These are phyloP conservation scores for Philotrypesis tridentata DNA, from an alignment of 1,140 invertebrate species.

Conservation along the genomic window DNA sequence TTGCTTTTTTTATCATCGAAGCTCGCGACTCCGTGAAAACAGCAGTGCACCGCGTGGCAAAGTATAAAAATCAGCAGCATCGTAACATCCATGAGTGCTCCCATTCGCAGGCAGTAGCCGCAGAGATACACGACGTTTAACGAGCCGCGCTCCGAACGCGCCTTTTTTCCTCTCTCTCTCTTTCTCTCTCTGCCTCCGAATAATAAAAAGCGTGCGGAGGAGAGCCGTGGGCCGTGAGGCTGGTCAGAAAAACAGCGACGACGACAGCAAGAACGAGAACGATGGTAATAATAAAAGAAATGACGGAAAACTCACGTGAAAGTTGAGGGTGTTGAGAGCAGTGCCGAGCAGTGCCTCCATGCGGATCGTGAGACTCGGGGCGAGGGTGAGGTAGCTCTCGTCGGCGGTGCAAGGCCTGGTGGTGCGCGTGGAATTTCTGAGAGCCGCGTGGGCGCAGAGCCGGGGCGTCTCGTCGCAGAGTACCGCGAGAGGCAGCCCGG, in stretches of 20 bases:
- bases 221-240: too few relatives aligned
- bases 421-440: constrained; percentile 82
- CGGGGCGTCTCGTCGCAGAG: constrained; percentile 86
- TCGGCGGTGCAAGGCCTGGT: constrained; percentile 84
- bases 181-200: too few relatives aligned
- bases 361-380: constrained; percentile 72
- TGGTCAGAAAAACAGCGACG: too few relatives aligned
- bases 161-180: not conserved
- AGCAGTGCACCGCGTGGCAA: not conserved
- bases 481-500: constrained; percentile 74
- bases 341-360: constrained; percentile 73
- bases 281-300: too few relatives aligned
- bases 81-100: not conserved
- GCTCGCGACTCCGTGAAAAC: too few relatives aligned
- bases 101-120: not conserved
- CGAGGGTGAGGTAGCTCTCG: constrained; percentile 86
- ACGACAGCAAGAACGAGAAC: too few relatives aligned
- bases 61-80: not conserved
- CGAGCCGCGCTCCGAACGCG: not conserved
- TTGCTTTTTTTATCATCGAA: too few relatives aligned
- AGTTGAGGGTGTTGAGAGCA: constrained; percentile 73
- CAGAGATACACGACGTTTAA: too few relatives aligned
- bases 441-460: constrained; percentile 86
- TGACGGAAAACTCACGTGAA: constrained; percentile 62
- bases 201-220: too few relatives aligned